Evolutionary conservation across 1,140 invertebrate species (phyloP).

Genomic region (Caenorhabditis briggsae): DNA sequence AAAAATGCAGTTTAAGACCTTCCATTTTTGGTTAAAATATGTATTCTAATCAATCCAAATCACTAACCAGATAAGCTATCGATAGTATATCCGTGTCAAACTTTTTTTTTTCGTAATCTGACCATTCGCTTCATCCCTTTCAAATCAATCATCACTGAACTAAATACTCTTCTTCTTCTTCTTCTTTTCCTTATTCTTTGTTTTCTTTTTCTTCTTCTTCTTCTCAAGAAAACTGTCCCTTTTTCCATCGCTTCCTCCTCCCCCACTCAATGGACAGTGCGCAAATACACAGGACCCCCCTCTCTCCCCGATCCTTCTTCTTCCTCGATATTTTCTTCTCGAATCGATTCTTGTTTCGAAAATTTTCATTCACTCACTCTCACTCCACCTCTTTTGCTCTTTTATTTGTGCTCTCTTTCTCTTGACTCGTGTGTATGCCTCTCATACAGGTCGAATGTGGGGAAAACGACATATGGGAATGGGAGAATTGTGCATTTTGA

Average conservation of each 20-base stretch:
- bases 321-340: too few species aligned
- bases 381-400: too few species aligned
- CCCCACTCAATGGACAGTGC: constrained; percentile 42
- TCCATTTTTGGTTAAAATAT: too few species aligned
- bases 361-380: background rate
- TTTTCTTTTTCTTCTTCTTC: constrained; percentile 8
- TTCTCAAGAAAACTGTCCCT: constrained; percentile 48
- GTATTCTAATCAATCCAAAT: background rate
- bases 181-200: background rate
- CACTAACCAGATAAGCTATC: background rate
- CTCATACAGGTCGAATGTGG: too few species aligned
- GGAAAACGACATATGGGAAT: too few species aligned
- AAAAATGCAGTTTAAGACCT: too few species aligned
- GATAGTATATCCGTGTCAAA: too few species aligned
- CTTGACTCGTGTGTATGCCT: background rate
- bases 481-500: too few species aligned
- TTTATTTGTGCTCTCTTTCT: constrained; percentile 2
- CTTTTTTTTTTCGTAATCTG: too few species aligned
- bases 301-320: too few species aligned
- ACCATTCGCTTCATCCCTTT: background rate
- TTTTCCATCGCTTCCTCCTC: background rate
- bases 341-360: constrained; percentile 52
- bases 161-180: constrained; percentile 5
- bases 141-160: constrained; percentile 53
- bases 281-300: background rate